Evolutionary conservation across 2,888 invertebrate species (phyloP).

Genomic region (Gymnocheta viridis): DNA sequence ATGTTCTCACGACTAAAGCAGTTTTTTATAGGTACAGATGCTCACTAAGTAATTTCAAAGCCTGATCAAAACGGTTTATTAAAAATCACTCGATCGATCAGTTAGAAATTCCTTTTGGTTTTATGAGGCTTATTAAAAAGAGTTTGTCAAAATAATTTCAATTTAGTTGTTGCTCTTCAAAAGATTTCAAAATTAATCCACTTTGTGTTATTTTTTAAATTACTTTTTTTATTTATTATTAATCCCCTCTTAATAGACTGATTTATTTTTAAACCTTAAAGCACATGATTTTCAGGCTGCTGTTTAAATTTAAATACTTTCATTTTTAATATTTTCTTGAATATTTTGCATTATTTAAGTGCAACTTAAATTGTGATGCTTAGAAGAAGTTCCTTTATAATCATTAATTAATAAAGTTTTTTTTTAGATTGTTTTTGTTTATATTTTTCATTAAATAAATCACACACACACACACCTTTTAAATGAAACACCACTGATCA

Average conservation of each 20-base stretch:
- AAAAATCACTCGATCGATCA: no score
- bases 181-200: background rate
- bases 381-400: background rate
- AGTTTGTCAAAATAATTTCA: no score
- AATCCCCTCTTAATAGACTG: no score
- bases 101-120: no score
- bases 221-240: background rate
- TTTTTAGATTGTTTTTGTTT: background rate
- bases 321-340: background rate
- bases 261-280: background rate
- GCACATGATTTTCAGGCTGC: background rate
- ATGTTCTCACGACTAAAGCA: no score
- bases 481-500: conserved; percentile 85
- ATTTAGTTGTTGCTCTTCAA: background rate
- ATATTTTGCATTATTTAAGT: no score
- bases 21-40: no score
- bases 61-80: no score
- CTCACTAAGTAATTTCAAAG: no score
- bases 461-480: conserved; percentile 81
- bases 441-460: background rate
- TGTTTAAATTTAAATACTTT: background rate
- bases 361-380: no score
- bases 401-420: background rate
- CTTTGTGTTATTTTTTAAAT: background rate
- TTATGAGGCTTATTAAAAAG: no score